These are phyloP conservation scores for Lymantria monacha DNA, from an alignment of 2,888 invertebrate genomes.

Conservation along the genomic window DNA sequence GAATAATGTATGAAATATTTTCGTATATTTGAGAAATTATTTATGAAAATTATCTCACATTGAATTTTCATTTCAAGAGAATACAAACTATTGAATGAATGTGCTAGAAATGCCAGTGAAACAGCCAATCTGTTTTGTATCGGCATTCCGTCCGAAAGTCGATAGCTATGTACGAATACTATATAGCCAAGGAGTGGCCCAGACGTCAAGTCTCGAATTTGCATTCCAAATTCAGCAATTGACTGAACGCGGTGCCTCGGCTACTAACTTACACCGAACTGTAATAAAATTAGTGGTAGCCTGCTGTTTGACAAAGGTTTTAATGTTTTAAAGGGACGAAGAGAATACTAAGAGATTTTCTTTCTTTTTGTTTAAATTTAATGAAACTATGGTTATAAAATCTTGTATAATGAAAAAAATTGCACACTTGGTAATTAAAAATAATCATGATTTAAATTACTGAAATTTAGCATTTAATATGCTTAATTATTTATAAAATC, in stretches of 20 bases:
- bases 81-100: neutral
- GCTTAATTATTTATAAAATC: too few relatives aligned
- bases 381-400: too few relatives aligned
- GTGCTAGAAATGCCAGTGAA: slow-evolving; percentile 8
- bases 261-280: slow-evolving; percentile 40
- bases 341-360: neutral
- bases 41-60: too few relatives aligned
- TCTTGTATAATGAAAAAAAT: too few relatives aligned
- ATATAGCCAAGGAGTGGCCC: slow-evolving; percentile 37
- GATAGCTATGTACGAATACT: slow-evolving; percentile 16
- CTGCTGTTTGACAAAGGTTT: neutral
- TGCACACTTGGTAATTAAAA: too few relatives aligned
- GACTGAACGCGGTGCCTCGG: slow-evolving; percentile 49
- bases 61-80: neutral
- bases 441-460: too few relatives aligned
- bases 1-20: too few relatives aligned
- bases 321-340: slow-evolving; percentile 7
- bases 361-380: neutral
- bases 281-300: slow-evolving; percentile 23
- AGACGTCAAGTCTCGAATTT: slow-evolving; percentile 62
- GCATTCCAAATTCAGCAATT: slow-evolving; percentile 71
- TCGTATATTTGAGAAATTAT: too few relatives aligned
- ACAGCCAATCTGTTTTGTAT: slow-evolving; percentile 25
- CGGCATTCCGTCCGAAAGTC: slow-evolving; percentile 21
- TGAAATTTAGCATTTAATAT: too few relatives aligned